Conservation (phyloP, 2,113 vertebrate genomes). For the Smithornis capensis region DNA sequence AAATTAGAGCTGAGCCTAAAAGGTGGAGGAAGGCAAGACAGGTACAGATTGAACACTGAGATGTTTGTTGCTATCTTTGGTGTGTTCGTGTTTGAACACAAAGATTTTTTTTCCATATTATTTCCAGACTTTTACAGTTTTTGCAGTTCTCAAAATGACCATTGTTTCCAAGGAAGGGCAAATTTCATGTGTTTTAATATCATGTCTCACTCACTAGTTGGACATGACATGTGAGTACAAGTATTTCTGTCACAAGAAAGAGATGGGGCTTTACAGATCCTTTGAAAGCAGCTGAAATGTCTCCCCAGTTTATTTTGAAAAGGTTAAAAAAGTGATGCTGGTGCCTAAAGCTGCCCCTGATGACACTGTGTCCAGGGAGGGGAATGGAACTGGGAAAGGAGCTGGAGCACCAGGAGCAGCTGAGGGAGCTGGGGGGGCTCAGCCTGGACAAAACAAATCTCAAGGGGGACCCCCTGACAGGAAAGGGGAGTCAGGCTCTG, state of each 20-base stretch:
- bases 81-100: background rate
- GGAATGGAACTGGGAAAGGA: background rate
- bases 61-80: background rate
- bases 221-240: background rate
- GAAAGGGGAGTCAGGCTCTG: background rate
- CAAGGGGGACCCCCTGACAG: background rate
- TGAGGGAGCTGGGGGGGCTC: background rate
- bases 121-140: background rate
- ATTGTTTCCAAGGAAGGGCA: background rate
- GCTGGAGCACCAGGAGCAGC: background rate
- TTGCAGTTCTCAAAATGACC: background rate
- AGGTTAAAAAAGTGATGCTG: background rate
- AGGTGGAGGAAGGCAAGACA: background rate
- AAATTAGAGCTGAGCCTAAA: background rate
- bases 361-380: background rate
- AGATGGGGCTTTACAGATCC: background rate
- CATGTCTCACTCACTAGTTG: background rate
- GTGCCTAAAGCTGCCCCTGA: background rate
- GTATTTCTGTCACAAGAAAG: background rate
- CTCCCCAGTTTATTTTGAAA: background rate
- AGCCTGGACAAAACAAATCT: background rate
- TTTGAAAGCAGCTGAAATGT: background rate
- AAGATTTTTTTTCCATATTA: fast-evolving
- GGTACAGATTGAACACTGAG: background rate
- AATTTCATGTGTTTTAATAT: background rate